A percentile compares a stretch with the other conserved stretches of the same genome.
Conservation (phyloP, 2,797 vertebrate genomes). For the Rhincodon typus region DNA sequence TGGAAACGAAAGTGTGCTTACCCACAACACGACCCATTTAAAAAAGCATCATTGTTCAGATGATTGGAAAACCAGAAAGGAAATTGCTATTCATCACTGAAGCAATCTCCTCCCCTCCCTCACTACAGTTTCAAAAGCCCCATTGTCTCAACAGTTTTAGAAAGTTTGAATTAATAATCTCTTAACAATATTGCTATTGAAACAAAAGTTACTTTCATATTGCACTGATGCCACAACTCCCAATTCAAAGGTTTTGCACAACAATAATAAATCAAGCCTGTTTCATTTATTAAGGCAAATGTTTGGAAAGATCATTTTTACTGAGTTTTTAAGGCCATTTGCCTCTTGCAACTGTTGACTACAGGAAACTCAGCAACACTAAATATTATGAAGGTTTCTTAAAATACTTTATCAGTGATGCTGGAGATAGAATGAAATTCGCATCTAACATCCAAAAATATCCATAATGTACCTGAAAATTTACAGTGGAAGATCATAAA, state of each 20-base stretch:
- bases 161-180: conserved; percentile 27
- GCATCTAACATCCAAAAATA: not conserved
- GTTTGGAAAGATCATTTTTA: not conserved
- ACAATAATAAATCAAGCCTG: not conserved
- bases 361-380: not conserved
- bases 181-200: conserved; percentile 10
- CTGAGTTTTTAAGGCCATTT: not conserved
- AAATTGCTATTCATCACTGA: conserved; percentile 22
- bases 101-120: conserved; percentile 27
- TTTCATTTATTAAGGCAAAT: not conserved
- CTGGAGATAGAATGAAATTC: not conserved
- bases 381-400: not conserved
- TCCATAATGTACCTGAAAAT: not conserved
- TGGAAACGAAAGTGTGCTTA: not conserved
- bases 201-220: conserved; percentile 6
- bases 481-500: not conserved
- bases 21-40: not conserved
- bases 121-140: not conserved
- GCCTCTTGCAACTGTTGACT: not conserved
- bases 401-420: not conserved
- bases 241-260: conserved; percentile 19
- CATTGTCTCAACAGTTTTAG: conserved; percentile 14
- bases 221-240: not conserved
- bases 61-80: conserved; percentile 9
- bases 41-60: not conserved